Conservation (phyloP, 30 jellyfish, hydroid and myxozoan species). For the Aurelia sp. region DNA sequence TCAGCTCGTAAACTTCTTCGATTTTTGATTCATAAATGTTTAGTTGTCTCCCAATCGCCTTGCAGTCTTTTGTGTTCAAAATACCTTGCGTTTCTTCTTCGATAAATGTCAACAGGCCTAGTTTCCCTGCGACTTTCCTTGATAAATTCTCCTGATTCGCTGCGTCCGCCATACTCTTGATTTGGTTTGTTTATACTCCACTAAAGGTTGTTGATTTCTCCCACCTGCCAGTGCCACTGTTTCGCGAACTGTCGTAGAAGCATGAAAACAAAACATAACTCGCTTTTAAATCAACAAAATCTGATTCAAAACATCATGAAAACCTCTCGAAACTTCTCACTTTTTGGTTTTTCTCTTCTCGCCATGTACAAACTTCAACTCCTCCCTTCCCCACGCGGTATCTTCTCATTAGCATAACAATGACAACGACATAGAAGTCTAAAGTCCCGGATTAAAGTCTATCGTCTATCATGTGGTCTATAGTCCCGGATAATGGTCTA, state of each 20-base stretch:
- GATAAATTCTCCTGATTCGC: slow-evolving; percentile 7
- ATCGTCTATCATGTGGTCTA: too few relatives aligned
- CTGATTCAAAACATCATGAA: too few relatives aligned
- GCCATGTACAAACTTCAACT: too few relatives aligned
- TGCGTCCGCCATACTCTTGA: neutral
- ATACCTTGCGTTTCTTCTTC: too few relatives aligned
- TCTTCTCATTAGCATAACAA: slow-evolving; percentile 13
- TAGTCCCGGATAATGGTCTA: too few relatives aligned
- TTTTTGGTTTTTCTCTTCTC: too few relatives aligned
- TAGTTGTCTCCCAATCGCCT: too few relatives aligned
- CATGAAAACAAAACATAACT: neutral
- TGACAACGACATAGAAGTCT: slow-evolving; percentile 26
- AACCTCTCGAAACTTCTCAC: too few relatives aligned
- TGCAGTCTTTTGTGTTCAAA: too few relatives aligned
- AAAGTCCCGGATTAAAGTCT: slow-evolving; percentile 34
- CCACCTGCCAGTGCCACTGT: slow-evolving; percentile 31
- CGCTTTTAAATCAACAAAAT: too few relatives aligned
- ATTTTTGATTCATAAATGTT: too few relatives aligned
- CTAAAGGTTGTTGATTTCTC: slow-evolving; percentile 15
- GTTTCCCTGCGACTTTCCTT: slow-evolving; percentile 15
- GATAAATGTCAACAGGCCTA: neutral
- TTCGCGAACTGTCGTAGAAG: neutral
- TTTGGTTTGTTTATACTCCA: neutral
- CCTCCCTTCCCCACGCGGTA: slow-evolving; percentile 29
- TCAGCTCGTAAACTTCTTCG: too few relatives aligned